Conservation (phyloP, 2,113 vertebrate species). For the Girardinichthys multiradiatus region DNA sequence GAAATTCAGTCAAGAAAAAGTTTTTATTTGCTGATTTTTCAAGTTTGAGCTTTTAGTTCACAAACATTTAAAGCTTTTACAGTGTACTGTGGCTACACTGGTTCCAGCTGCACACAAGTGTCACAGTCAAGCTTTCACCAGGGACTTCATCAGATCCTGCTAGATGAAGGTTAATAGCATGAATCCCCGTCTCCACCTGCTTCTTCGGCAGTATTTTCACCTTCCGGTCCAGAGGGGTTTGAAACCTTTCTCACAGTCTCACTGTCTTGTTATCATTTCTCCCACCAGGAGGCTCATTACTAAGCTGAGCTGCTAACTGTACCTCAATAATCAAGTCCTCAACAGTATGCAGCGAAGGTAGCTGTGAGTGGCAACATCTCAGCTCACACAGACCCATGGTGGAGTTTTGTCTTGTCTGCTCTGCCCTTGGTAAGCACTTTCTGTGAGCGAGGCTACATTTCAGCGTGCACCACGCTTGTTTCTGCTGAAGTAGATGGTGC, state of each 20-base stretch:
- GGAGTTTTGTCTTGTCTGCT: constrained; percentile 53
- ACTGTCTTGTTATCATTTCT: constrained; percentile 16
- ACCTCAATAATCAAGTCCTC: constrained; percentile 30
- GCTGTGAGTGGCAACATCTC: background rate
- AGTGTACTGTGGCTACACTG: background rate
- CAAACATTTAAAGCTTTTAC: background rate
- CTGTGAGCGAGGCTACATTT: constrained; percentile 65
- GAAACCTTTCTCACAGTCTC: constrained; percentile 7
- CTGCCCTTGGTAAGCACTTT: constrained; percentile 70
- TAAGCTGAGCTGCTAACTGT: constrained; percentile 5
- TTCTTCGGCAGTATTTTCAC: constrained; percentile 15
- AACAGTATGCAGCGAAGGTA: constrained; percentile 19
- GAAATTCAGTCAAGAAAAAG: too few relatives aligned
- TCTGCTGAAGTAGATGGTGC: constrained; percentile 69
- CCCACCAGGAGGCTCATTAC: constrained; percentile 14
- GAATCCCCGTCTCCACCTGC: constrained; percentile 14
- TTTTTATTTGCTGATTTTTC: background rate
- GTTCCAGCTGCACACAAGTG: constrained; percentile 20
- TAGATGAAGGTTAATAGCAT: constrained; percentile 43
- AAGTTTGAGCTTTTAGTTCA: background rate
- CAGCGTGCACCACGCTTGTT: constrained; percentile 49
- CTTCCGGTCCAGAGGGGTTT: background rate
- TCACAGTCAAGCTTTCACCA: constrained; percentile 20
- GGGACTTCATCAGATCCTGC: constrained; percentile 1
- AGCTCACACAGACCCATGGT: background rate